Base-by-base conservation (phyloP, 2,113 vertebrate species). In the Elephas maximus region DNA sequence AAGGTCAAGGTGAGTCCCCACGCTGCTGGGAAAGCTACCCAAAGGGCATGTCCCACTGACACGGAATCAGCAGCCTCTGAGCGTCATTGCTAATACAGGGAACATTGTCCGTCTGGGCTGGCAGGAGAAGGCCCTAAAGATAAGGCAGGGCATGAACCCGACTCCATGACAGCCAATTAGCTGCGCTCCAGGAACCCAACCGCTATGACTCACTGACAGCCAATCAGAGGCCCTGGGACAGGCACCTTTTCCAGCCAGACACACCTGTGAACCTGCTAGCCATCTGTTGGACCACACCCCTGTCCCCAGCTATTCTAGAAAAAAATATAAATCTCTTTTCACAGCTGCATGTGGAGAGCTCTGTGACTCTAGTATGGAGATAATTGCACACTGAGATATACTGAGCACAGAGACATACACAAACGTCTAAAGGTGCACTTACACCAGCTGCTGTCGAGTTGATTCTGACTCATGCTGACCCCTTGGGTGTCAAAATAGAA, bases 41-140 rank as follows among this genome's bases (percentile, higher is more conserved):
- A 74, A 53, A 91, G 89, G 95, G 53, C 90, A 91, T 12, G 80
- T 80, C 97, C 98, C 95, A 96, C 98, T 98, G 97, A 96, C 96
- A 94, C 1, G 12, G 82, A 90, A 90, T 90, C 94, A 95, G 82
- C 91, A 86, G 93, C 37, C 95, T 33, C 7, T 2, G 2, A 91
- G 74, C 9, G 76, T 90, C 96, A 94, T 11, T 57, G 86, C 45
- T n/a, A 2, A 53, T 81, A 21, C 30, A 9, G 69, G 88, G 95
- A 88, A 79, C 93, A 44, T 30, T 37, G 95, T 96, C 69, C 57
- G 83, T 97, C 97, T 97, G 80, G 92, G 86, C 81, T 2, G n/a
- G 63, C 88, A 45, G 77, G 76, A 74, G 88, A 60, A 92, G 95
- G 81, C 73, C 63, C 65, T 84, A 74, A 44, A 97, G 97, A 97